Base-by-base conservation (phyloP, 2,113 vertebrate genomes). In the Rattus rattus region DNA sequence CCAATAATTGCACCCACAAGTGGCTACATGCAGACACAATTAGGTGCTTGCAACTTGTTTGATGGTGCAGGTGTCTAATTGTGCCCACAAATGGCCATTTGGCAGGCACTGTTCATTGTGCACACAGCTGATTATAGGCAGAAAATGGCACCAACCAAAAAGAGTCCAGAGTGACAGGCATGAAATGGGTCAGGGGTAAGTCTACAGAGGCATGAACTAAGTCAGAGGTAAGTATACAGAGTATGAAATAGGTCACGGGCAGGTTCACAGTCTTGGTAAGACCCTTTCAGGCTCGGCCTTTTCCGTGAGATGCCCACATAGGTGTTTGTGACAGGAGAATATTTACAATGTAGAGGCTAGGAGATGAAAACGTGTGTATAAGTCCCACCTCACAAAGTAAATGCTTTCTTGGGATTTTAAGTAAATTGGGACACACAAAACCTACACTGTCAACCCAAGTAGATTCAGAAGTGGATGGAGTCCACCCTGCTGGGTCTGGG, bases 21-120 rank as follows among this genome's bases (percentile, higher is more conserved):
- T 98, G 95, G 94, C 97, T 98, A 96, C 98, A 97, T 77, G 97
- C 96, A 97, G 97, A 56, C 96, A 97, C 96, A 98, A 97, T 97
- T 98, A 97, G 97, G 97, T 95, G 90, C 93, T 97, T 92, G 90
- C 98, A 96, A 98, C 96, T 96, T 97, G 94, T 97, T 96, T 97
- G 96, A 96, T 97, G 95, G 95, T 92, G 98, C 97, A 98, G 97
- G 96, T 98, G 98, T 97, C 96, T 98, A 98, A 97, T 97, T 98
- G 97, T 52, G 0, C 94, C 97, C 96, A 97, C 97, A 97, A 97
- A 98, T 90, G 96, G 93, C 96, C 96, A 94, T 97, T 98, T 98
- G 97, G 97, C 98, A 97, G 96, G 84, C 96, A 79, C 91, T n/a
- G 22, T 24, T 88, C 92, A 93, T 91, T 97, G 95, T 96, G 72